A percentile compares a stretch with the other conserved stretches of the same genome.
Evolutionary conservation across 2,888 invertebrate species (phyloP).

Genomic region (Phasia obesa): DNA sequence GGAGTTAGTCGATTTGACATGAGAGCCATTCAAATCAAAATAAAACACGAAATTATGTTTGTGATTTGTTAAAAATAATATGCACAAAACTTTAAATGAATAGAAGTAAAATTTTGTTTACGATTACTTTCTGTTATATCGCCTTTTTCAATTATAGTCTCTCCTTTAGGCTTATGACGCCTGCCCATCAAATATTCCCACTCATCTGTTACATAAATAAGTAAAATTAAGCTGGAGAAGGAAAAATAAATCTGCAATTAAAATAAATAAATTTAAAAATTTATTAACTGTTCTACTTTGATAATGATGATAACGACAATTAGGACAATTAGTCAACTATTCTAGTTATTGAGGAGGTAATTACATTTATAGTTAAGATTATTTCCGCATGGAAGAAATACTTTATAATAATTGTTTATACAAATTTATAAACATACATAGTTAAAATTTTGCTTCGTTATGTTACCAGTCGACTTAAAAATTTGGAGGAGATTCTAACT

Average conservation of each 20-base stretch:
- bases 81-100: neutral
- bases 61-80: too few relatives aligned
- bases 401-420: too few relatives aligned
- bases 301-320: neutral
- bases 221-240: slow-evolving; percentile 61
- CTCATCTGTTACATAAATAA: slow-evolving; percentile 62
- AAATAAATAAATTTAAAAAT: slow-evolving; percentile 5
- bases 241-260: slow-evolving; percentile 60
- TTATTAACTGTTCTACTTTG: neutral
- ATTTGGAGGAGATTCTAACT: too few relatives aligned
- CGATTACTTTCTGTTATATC: slow-evolving; percentile 66
- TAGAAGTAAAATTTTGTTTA: neutral
- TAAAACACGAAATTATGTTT: neutral
- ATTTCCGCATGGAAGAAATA: too few relatives aligned
- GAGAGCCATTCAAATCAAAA: too few relatives aligned
- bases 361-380: too few relatives aligned
- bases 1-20: too few relatives aligned
- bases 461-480: too few relatives aligned
- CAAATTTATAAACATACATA: too few relatives aligned
- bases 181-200: slow-evolving; percentile 64
- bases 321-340: too few relatives aligned
- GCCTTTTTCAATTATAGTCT: slow-evolving; percentile 67
- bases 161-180: slow-evolving; percentile 52
- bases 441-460: too few relatives aligned
- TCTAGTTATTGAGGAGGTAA: too few relatives aligned